A percentile compares a stretch with the other conserved stretches of the same genome.
phyloP scores from a whole-genome alignment of 2,113 vertebrate species.

The Fulmarus glacialis region DNA sequence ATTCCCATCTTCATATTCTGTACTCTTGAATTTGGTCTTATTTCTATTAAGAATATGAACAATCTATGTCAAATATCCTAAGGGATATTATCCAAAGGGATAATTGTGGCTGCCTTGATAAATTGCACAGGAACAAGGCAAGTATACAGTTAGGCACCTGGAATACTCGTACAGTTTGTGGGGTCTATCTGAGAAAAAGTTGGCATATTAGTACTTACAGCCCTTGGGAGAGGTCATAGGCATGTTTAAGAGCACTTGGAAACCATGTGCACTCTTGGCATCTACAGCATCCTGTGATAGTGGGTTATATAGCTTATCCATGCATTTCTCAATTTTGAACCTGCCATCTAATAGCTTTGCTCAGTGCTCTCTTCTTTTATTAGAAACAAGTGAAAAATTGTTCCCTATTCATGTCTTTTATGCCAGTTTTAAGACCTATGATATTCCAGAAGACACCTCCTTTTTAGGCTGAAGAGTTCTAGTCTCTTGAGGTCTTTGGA shows the following conservation, averaged over 20 bases:
- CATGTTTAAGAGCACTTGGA: background rate
- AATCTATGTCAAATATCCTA: background rate
- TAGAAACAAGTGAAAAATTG: background rate
- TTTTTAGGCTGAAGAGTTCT: background rate
- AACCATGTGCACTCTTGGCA: background rate
- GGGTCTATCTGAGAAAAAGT: background rate
- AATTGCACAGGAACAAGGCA: background rate
- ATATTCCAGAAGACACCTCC: background rate
- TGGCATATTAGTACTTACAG: background rate
- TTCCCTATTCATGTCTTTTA: background rate
- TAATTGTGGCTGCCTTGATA: background rate
- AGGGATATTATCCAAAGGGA: background rate
- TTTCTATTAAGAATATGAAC: background rate
- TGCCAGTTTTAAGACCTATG: background rate
- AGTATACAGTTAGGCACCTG: background rate
- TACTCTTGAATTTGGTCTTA: background rate
- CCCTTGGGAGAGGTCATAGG: background rate
- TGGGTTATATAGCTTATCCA: background rate
- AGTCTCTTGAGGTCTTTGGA: background rate
- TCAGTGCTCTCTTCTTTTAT: background rate
- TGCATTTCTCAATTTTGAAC: background rate
- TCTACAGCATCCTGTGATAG: background rate
- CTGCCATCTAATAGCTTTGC: background rate
- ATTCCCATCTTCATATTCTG: background rate
- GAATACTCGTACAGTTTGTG: background rate